Percentiles rank a stretch among this genome's conserved stretches.
These are phyloP conservation scores for Gerris lacustris DNA, from an alignment of 2,888 invertebrate species.

Conservation along the genomic window DNA sequence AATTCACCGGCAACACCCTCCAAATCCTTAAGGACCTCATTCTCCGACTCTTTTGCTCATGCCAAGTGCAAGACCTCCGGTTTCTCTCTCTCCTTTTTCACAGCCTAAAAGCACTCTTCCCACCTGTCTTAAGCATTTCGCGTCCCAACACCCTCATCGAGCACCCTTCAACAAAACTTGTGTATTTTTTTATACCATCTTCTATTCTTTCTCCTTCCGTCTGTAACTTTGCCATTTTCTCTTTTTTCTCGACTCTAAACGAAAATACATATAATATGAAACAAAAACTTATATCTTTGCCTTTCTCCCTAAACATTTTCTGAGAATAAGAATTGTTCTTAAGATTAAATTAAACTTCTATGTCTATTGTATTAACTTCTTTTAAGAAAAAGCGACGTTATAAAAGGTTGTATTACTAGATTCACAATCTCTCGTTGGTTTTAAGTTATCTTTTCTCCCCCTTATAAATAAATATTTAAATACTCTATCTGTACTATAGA, in stretches of 20 bases:
- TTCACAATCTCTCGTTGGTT: too few species aligned
- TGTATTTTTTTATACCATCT: background rate
- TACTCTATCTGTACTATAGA: too few species aligned
- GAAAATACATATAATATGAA: background rate
- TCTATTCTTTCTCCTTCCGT: background rate
- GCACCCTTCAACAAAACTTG: slow-evolving; percentile 1
- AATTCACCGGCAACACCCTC: background rate
- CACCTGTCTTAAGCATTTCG: background rate
- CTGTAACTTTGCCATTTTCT: background rate
- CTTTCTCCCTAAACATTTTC: background rate
- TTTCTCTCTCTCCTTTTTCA: background rate
- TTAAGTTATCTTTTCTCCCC: too few species aligned
- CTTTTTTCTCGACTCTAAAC: background rate
- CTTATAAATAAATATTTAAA: too few species aligned
- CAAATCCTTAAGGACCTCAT: background rate
- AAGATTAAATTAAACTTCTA: too few species aligned
- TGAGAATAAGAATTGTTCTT: background rate
- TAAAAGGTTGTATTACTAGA: too few species aligned
- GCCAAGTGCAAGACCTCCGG: background rate
- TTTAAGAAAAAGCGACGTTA: too few species aligned
- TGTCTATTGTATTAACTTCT: too few species aligned
- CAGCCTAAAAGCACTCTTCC: background rate
- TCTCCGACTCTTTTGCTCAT: background rate
- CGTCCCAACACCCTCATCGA: background rate
- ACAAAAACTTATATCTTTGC: background rate